A percentile compares a stretch with the other conserved stretches of the same genome.
Evolutionary conservation across 92 coral and sea anemone species (phyloP).

Genomic region (Paragorgia papillata): DNA sequence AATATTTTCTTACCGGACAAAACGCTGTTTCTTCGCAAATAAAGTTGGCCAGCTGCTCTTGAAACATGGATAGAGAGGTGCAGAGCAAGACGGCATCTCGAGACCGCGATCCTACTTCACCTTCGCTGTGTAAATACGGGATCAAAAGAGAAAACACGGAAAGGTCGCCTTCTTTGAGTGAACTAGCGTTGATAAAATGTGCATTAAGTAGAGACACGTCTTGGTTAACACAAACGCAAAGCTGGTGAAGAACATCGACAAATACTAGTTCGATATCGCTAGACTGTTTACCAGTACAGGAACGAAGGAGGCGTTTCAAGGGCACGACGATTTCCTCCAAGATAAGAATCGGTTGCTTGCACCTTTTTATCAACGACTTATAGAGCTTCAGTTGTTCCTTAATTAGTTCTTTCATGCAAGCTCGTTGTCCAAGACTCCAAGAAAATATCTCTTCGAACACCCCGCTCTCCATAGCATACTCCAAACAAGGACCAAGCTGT

Average conservation of each 20-base stretch:
- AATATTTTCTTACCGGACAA: conserved; percentile 83
- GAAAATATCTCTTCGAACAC: conserved; percentile 73
- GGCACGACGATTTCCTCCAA: conserved; percentile 94
- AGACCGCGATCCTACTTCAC: conserved; percentile 85
- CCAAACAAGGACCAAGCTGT: conserved; percentile 88
- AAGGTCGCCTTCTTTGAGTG: conserved; percentile 66
- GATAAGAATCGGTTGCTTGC: conserved; percentile 75
- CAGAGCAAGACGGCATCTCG: conserved; percentile 92
- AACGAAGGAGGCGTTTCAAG: conserved; percentile 74
- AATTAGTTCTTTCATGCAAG: conserved; percentile 76
- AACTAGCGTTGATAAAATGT: conserved; percentile 84
- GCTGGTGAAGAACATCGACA: conserved; percentile 87
- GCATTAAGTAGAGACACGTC: conserved; percentile 83
- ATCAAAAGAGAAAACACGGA: conserved; percentile 94
- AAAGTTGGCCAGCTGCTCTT: conserved; percentile 77
- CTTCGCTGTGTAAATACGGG: conserved; percentile 91
- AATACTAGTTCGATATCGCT: conserved; percentile 83
- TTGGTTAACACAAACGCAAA: conserved; percentile 92
- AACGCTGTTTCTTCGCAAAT: conserved; percentile 92
- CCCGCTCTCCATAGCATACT: conserved; percentile 79
- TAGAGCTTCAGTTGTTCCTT: conserved; percentile 83
- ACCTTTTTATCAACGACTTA: conserved; percentile 77
- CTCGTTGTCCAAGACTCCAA: conserved; percentile 77
- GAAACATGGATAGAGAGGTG: conserved; percentile 93
- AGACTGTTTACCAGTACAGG: conserved; percentile 69